Conservation (phyloP, 2,888 invertebrate species). For the Polydrusus cervinus region DNA sequence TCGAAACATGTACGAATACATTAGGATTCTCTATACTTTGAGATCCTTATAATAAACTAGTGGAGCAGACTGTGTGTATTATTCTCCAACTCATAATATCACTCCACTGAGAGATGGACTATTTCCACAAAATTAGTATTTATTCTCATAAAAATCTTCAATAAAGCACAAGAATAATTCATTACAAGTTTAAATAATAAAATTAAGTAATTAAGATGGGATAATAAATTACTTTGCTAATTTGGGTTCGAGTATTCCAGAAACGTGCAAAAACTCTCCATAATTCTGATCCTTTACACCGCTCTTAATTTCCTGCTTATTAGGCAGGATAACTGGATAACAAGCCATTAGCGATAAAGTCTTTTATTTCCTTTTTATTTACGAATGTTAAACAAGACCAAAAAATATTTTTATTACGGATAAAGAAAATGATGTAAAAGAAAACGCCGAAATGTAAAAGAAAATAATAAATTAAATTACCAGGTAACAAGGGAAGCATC, state of each 20-base stretch:
- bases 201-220: no score
- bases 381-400: slow-evolving; percentile 3
- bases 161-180: no score
- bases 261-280: not conserved
- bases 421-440: slow-evolving; percentile 12
- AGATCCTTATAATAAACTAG: no score
- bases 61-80: no score
- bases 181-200: no score
- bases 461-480: slow-evolving; percentile 12
- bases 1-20: no score
- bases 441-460: slow-evolving; percentile 1
- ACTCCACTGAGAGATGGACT: no score
- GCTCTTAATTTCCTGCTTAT: slow-evolving; percentile 17
- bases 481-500: not conserved
- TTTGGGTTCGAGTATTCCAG: not conserved
- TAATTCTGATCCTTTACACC: slow-evolving; percentile 16
- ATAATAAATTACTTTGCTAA: no score
- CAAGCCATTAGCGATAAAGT: slow-evolving; percentile 23
- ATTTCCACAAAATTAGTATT: no score
- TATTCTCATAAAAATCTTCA: no score
- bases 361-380: slow-evolving; percentile 24
- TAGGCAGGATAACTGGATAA: slow-evolving; percentile 21
- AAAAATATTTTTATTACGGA: slow-evolving; percentile 20
- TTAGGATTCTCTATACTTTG: no score
- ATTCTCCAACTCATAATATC: no score